These are phyloP conservation scores for Amphimedon queenslandica DNA, from an alignment of 37 sponge, comb jelly and placozoan genomes.

Conservation along the genomic window DNA sequence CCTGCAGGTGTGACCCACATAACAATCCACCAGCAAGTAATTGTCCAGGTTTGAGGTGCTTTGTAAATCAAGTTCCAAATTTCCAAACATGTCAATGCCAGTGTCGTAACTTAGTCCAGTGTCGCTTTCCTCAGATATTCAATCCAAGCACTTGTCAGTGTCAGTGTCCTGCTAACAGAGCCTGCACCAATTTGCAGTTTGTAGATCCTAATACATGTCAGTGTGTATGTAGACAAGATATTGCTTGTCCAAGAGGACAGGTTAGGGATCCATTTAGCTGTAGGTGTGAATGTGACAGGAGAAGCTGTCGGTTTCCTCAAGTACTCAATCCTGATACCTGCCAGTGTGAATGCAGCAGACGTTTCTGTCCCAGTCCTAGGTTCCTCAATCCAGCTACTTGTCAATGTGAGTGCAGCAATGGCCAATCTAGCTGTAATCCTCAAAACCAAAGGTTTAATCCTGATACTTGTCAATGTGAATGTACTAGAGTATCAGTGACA, in stretches of 20 bases:
- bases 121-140: not conserved
- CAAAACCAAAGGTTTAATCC: not conserved
- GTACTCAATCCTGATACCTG: not conserved
- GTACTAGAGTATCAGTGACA: not conserved
- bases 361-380: not conserved
- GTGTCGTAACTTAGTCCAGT: not conserved
- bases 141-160: slow-evolving; percentile 38
- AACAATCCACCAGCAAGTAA: not conserved
- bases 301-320: too few species aligned
- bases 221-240: not conserved
- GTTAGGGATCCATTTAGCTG: not conserved
- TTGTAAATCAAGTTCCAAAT: not conserved
- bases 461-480: not conserved
- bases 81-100: slow-evolving; percentile 17
- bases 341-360: not conserved
- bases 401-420: not conserved
- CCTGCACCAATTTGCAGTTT: slow-evolving; percentile 6
- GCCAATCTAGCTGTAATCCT: not conserved
- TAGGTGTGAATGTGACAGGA: not conserved
- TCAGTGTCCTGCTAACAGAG: slow-evolving; percentile 23
- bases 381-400: not conserved
- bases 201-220: not conserved
- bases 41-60: not conserved
- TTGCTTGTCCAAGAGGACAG: not conserved
- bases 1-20: slow-evolving; percentile 32